Evolutionary conservation across 1,140 invertebrate genomes (phyloP).

Genomic region (Arion vulgaris): DNA sequence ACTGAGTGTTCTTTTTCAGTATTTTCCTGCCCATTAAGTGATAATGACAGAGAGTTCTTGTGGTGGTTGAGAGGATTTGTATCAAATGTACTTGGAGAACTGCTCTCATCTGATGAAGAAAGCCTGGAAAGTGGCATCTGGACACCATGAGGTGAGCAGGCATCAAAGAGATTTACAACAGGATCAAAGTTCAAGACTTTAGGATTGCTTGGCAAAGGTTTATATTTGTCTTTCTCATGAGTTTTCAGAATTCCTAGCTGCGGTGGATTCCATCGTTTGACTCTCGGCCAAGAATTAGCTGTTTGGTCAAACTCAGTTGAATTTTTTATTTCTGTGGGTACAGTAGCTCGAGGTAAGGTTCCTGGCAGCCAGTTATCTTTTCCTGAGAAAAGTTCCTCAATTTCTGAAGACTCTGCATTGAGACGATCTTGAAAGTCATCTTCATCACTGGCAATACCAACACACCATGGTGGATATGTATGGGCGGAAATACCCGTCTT

Average conservation of each 20-base stretch:
- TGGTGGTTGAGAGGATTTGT: not conserved
- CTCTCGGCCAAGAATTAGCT: slow-evolving; percentile 64
- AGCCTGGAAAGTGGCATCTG: slow-evolving; percentile 55
- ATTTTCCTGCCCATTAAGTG: not conserved
- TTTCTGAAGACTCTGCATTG: slow-evolving; percentile 31
- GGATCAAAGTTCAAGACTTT: slow-evolving; percentile 67
- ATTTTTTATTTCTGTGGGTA: slow-evolving; percentile 29
- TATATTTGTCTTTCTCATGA: slow-evolving; percentile 41
- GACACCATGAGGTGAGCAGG: slow-evolving; percentile 47
- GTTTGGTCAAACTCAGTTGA: slow-evolving; percentile 5
- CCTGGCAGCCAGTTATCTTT: slow-evolving; percentile 26
- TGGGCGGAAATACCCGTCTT: slow-evolving; percentile 55
- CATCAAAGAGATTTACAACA: slow-evolving; percentile 60
- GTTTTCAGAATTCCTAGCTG: slow-evolving; percentile 62
- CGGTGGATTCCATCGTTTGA: slow-evolving; percentile 40
- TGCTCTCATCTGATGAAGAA: slow-evolving; percentile 50
- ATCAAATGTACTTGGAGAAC: slow-evolving; percentile 13
- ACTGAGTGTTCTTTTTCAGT: not conserved
- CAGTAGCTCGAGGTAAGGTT: slow-evolving; percentile 38
- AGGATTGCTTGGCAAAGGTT: slow-evolving; percentile 47
- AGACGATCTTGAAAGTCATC: slow-evolving; percentile 44
- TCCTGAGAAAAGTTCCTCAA: slow-evolving; percentile 35
- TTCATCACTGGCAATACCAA: slow-evolving; percentile 53
- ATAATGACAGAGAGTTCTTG: not conserved
- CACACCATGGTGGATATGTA: slow-evolving; percentile 55